These are phyloP conservation scores for Carettochelys insculpta DNA, from an alignment of 2,113 vertebrate genomes.

Conservation along the genomic window DNA sequence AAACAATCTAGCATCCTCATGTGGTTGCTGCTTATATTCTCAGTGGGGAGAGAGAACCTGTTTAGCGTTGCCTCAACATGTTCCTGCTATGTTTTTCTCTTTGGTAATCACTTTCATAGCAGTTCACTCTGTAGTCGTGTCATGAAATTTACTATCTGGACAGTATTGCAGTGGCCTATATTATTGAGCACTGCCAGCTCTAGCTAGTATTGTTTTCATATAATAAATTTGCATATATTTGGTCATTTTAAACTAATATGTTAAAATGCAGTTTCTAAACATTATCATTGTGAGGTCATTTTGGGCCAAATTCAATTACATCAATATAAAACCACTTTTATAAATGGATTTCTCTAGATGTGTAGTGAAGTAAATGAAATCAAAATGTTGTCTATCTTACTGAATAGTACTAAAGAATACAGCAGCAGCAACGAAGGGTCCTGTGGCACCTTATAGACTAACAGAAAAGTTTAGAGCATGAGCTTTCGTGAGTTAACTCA, in stretches of 20 bases:
- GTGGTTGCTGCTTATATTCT: not conserved
- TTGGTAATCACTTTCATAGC: not conserved
- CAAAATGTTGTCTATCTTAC: not conserved
- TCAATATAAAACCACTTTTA: not conserved
- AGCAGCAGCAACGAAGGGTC: no score
- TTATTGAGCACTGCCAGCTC: not conserved
- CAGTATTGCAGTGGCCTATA: not conserved
- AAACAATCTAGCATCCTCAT: not conserved
- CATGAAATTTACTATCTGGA: not conserved
- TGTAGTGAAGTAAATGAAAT: not conserved
- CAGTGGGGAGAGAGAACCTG: not conserved
- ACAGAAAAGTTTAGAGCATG: no score
- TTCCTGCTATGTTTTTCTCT: not conserved
- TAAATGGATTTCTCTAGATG: not conserved
- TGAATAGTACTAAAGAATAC: not conserved
- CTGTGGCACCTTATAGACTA: no score
- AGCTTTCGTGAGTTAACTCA: no score
- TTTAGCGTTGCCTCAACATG: not conserved
- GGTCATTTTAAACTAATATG: not conserved
- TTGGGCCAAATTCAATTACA: not conserved
- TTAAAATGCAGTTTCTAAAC: no score
- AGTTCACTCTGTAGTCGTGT: not conserved
- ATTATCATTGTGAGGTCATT: not conserved
- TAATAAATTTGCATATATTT: not conserved
- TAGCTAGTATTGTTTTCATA: not conserved